phyloP scores from a whole-genome alignment of 2,797 vertebrate genomes.

The Echiichthys vipera region DNA sequence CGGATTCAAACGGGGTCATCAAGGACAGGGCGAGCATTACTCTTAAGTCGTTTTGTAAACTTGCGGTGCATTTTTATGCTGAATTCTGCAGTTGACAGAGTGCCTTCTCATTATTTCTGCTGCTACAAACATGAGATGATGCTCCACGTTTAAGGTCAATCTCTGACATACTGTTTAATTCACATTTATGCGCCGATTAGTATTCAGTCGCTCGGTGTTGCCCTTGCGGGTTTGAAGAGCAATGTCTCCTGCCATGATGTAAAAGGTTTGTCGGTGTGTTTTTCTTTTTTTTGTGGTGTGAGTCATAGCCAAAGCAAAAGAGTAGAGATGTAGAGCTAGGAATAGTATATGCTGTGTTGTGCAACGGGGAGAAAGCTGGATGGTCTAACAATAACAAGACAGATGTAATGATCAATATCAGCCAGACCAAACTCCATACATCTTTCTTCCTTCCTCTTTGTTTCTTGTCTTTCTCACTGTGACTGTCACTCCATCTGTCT shows the following conservation, averaged over 20 bases:
- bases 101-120: constrained; percentile 23
- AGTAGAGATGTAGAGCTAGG: constrained; percentile 44
- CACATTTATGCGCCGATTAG: constrained; percentile 48
- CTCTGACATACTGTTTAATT: constrained; percentile 51
- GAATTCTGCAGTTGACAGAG: constrained; percentile 14
- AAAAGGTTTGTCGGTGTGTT: constrained; percentile 52
- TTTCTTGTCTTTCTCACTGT: constrained; percentile 25
- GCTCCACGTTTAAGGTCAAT: constrained; percentile 47
- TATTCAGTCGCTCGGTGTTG: constrained; percentile 45
- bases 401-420: constrained; percentile 44
- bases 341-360: constrained; percentile 58
- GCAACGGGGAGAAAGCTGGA: constrained; percentile 45
- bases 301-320: constrained; percentile 58
- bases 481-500: constrained; percentile 66
- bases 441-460: constrained; percentile 4
- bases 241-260: constrained; percentile 51
- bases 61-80: constrained; percentile 33
- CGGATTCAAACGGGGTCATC: constrained; percentile 41
- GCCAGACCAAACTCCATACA: constrained; percentile 24
- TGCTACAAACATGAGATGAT: constrained; percentile 27
- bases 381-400: constrained; percentile 52
- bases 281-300: constrained; percentile 20
- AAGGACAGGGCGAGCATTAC: constrained; percentile 42
- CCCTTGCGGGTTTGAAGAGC: constrained; percentile 55
- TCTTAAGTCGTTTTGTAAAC: constrained; percentile 58